phyloP scores from a whole-genome alignment of 2,797 vertebrate species.

The Hafferia zeledoni region DNA sequence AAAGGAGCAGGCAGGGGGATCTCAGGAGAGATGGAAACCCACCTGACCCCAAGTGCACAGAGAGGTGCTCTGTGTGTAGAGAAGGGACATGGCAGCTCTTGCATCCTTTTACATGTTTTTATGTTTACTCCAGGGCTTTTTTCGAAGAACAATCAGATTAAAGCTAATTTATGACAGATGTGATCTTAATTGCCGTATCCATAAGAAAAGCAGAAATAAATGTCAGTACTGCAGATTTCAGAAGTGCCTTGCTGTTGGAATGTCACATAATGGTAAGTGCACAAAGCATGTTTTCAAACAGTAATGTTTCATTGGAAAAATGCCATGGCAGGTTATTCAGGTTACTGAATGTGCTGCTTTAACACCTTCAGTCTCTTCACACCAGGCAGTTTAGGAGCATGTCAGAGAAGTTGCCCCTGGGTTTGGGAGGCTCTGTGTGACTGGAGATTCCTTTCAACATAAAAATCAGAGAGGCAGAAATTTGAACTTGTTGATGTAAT shows the following conservation, averaged over 20 bases:
- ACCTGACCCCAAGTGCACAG: neutral
- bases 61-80: neutral
- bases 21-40: neutral
- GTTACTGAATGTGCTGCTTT: neutral
- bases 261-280: slow-evolving; percentile 97
- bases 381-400: neutral
- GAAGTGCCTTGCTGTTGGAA: slow-evolving; percentile 96
- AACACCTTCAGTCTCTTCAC: neutral
- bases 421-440: neutral
- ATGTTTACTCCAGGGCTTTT: slow-evolving; percentile 86
- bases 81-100: neutral
- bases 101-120: neutral
- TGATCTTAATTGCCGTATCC: slow-evolving; percentile 95
- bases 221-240: slow-evolving; percentile 99
- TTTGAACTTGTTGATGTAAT: neutral
- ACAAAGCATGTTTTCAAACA: accelerated
- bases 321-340: accelerated
- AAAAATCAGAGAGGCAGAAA: neutral
- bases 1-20: neutral
- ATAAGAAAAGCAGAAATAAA: slow-evolving; percentile 99
- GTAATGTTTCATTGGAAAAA: neutral
- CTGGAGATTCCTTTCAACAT: neutral
- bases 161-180: slow-evolving; percentile 97
- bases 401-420: neutral
- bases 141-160: slow-evolving; percentile 94